phyloP scores from a whole-genome alignment of 2,888 invertebrate genomes.

The Drosophila borealis region DNA sequence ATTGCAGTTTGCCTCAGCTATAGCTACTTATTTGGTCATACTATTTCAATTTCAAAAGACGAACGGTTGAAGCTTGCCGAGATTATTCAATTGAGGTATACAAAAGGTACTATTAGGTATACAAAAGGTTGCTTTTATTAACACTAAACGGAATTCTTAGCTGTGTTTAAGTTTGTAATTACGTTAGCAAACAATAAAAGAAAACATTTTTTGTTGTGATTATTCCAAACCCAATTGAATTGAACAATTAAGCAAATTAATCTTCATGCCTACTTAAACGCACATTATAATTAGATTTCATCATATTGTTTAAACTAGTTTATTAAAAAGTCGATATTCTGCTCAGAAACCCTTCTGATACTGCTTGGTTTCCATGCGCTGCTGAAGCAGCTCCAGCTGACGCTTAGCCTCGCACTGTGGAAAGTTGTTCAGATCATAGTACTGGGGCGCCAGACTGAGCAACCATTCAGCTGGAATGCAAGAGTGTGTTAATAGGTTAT shows the following conservation, averaged over 20 bases:
- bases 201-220: conserved; percentile 20
- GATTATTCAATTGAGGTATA: neutral
- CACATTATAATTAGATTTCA: conserved; percentile 18
- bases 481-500: neutral
- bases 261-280: conserved; percentile 32
- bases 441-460: conserved; percentile 97
- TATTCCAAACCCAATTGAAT: conserved; percentile 26
- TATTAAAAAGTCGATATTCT: conserved; percentile 34
- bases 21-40: conserved; percentile 86
- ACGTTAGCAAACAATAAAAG: conserved; percentile 40
- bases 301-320: conserved; percentile 35
- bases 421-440: conserved; percentile 99
- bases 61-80: conserved; percentile 80
- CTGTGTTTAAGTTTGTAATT: conserved; percentile 45
- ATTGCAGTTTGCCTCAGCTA: conserved; percentile 85
- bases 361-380: conserved; percentile 93
- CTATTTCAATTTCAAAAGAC: conserved; percentile 86
- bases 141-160: conserved; percentile 60
- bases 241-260: conserved; percentile 36
- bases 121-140: conserved; percentile 63
- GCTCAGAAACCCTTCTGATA: conserved; percentile 94
- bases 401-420: conserved; percentile 98
- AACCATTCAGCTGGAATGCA: conserved; percentile 93
- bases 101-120: conserved; percentile 34
- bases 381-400: conserved; percentile 94